phyloP scores from a whole-genome alignment of 2,888 invertebrate species.

The Epinotia demarniana region DNA sequence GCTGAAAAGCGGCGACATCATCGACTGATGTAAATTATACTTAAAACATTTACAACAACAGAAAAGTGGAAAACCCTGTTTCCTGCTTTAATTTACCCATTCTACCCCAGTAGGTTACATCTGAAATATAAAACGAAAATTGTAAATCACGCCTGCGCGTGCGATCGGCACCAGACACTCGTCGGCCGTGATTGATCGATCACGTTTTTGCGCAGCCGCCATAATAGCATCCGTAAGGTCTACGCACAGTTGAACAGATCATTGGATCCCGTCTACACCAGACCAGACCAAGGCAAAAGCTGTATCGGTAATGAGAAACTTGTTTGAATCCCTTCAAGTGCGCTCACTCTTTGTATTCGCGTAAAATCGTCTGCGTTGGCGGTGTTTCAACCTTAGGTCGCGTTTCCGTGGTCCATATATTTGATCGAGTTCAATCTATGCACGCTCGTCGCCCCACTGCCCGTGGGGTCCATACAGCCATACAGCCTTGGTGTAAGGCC shows the following conservation, averaged over 20 bases:
- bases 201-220: slow-evolving; percentile 26
- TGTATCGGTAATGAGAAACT: background rate
- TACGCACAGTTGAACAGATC: background rate
- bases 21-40: too few species aligned
- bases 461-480: too few species aligned
- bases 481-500: too few species aligned
- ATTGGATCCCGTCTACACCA: slow-evolving; percentile 5
- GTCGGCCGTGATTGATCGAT: slow-evolving; percentile 31
- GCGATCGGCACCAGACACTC: slow-evolving; percentile 13
- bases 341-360: background rate
- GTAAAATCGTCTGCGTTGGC: too few species aligned
- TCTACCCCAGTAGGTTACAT: background rate
- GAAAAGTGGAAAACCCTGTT: too few species aligned
- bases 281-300: background rate
- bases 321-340: too few species aligned
- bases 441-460: too few species aligned
- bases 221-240: slow-evolving; percentile 7
- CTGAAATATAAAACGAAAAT: background rate
- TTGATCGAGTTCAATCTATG: too few species aligned
- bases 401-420: too few species aligned
- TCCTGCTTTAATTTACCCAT: background rate
- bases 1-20: too few species aligned
- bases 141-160: background rate
- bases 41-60: too few species aligned
- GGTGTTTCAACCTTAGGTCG: too few species aligned